Evolutionary conservation across 2,113 vertebrate species (phyloP).

Genomic region (Agelaius phoeniceus): DNA sequence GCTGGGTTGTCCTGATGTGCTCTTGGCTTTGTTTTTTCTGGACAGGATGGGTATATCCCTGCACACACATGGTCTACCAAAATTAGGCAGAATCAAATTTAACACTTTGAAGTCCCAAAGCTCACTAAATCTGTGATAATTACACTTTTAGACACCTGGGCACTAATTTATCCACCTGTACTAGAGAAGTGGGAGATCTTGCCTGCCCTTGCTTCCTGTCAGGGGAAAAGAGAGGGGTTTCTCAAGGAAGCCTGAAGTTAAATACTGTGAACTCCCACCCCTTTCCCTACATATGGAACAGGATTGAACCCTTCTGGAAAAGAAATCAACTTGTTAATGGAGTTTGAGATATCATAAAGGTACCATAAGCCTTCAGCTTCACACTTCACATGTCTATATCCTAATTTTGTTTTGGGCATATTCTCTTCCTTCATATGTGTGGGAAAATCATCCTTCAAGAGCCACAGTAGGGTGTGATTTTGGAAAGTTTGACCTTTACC

Average conservation of each 20-base stretch:
- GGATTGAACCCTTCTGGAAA: neutral
- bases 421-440: neutral
- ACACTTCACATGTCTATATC: neutral
- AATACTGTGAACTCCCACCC: neutral
- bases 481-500: neutral
- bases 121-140: neutral
- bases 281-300: neutral
- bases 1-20: neutral
- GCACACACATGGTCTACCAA: neutral
- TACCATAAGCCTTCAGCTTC: neutral
- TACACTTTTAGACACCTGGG: neutral
- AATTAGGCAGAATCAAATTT: neutral
- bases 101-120: neutral
- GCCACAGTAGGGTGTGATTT: fast-evolving
- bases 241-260: neutral
- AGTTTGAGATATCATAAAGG: neutral
- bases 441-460: neutral
- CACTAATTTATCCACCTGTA: neutral
- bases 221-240: neutral
- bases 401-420: neutral
- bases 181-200: neutral
- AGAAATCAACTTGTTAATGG: neutral
- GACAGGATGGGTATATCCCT: neutral
- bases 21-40: neutral
- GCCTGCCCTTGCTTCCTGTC: neutral